These are phyloP conservation scores for Cephus cinctus DNA, from an alignment of 1,140 invertebrate genomes.

Conservation along the genomic window DNA sequence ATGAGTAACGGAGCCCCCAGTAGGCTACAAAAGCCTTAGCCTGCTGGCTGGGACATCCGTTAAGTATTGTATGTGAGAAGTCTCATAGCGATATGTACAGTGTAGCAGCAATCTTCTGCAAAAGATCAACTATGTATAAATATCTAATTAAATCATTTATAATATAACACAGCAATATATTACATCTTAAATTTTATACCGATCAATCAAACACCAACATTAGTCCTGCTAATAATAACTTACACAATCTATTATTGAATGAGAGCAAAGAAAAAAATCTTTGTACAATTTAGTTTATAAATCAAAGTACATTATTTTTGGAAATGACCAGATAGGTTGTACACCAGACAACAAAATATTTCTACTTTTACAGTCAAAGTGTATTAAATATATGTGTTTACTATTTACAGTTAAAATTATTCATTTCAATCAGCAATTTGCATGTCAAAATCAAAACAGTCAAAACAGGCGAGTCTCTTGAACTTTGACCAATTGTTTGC, in stretches of 20 bases:
- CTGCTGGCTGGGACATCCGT: slow-evolving; percentile 6
- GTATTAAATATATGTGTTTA: neutral
- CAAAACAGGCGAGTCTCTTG: neutral
- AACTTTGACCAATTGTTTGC: neutral
- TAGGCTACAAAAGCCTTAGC: slow-evolving; percentile 9
- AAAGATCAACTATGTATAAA: neutral
- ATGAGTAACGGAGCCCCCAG: slow-evolving; percentile 2
- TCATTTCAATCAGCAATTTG: too few relatives aligned
- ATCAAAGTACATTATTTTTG: neutral
- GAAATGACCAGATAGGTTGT: neutral
- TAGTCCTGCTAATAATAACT: neutral
- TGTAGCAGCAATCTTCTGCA: neutral
- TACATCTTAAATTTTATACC: slow-evolving; percentile 1
- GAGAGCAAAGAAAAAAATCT: too few relatives aligned
- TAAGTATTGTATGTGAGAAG: neutral
- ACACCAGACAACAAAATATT: neutral
- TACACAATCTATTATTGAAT: too few relatives aligned
- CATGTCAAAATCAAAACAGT: neutral
- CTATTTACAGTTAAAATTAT: too few relatives aligned
- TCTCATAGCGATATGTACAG: neutral
- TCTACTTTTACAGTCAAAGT: neutral
- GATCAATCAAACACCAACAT: slow-evolving; percentile 1
- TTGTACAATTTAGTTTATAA: slow-evolving; percentile 2
- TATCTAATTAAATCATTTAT: neutral
- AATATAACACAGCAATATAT: neutral